Evolutionary conservation across 2,888 invertebrate genomes (phyloP).

Genomic region (Ischnus inquisitorius): DNA sequence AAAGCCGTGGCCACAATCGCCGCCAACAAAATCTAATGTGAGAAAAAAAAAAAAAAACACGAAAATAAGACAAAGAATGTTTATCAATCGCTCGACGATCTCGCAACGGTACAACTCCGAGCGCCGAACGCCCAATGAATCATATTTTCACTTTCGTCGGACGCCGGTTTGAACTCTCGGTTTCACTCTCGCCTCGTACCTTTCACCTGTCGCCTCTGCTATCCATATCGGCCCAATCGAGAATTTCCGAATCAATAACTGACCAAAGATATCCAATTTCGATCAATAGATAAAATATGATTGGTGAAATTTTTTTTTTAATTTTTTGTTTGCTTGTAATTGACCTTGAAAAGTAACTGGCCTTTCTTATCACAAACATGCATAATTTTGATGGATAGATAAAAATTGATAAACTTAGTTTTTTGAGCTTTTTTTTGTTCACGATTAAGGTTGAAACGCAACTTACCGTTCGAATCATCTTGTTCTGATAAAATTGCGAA

Average conservation of each 20-base stretch:
- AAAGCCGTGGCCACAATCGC: slow-evolving; percentile 72
- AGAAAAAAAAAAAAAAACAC: slow-evolving; percentile 5
- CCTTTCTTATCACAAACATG: background rate
- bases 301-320: background rate
- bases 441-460: slow-evolving; percentile 32
- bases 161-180: slow-evolving; percentile 9
- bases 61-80: slow-evolving; percentile 17
- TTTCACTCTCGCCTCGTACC: slow-evolving; percentile 27
- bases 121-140: background rate
- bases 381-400: background rate
- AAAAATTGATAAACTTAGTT: background rate
- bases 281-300: background rate
- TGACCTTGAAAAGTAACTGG: no score
- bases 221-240: background rate
- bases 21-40: slow-evolving; percentile 74
- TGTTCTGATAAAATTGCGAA: slow-evolving; percentile 34
- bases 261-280: background rate
- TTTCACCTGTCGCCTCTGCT: slow-evolving; percentile 41
- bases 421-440: background rate
- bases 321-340: background rate
- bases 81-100: background rate
- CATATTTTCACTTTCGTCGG: slow-evolving; percentile 34
- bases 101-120: background rate
- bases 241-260: slow-evolving; percentile 13
- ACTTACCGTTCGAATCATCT: slow-evolving; percentile 76